A percentile compares a stretch with the other conserved stretches of the same genome.
phyloP scores from a whole-genome alignment of 2,113 vertebrate species.

The Lepidothrix coronata region DNA sequence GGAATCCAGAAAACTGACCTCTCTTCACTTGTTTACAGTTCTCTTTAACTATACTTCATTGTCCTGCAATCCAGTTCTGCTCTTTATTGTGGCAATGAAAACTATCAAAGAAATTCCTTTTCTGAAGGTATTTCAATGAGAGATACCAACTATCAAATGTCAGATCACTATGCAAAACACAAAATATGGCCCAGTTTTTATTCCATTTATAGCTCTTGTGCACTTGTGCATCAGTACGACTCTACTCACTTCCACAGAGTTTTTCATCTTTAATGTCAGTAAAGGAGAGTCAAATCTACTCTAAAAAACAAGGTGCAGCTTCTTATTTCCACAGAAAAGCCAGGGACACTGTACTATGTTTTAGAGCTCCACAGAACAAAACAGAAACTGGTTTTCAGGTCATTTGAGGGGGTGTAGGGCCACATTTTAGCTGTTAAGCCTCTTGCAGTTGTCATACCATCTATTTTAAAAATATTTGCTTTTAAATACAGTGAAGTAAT shows the following conservation, averaged over 20 bases:
- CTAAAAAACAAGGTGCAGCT: background rate
- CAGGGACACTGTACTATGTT: background rate
- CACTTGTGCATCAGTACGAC: background rate
- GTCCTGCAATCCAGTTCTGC: background rate
- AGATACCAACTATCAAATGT: constrained; percentile 11
- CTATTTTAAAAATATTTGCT: background rate
- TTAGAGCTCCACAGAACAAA: background rate
- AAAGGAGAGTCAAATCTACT: background rate
- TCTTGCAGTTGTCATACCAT: background rate
- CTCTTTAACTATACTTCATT: constrained; percentile 11
- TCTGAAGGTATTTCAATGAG: constrained; percentile 4
- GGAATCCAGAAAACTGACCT: background rate
- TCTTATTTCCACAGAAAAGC: background rate
- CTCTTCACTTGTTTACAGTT: background rate
- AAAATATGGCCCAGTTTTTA: background rate
- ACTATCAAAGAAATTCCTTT: background rate
- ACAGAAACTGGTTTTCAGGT: background rate
- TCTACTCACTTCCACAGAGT: background rate
- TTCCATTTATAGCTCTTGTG: background rate
- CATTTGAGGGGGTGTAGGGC: fast-evolving
- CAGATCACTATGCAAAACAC: constrained; percentile 6
- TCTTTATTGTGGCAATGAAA: constrained; percentile 30
- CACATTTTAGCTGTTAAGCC: background rate
- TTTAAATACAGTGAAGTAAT: background rate
- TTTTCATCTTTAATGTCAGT: background rate